Conservation (phyloP, 2,113 vertebrate genomes). For the Elephantulus edwardii region DNA sequence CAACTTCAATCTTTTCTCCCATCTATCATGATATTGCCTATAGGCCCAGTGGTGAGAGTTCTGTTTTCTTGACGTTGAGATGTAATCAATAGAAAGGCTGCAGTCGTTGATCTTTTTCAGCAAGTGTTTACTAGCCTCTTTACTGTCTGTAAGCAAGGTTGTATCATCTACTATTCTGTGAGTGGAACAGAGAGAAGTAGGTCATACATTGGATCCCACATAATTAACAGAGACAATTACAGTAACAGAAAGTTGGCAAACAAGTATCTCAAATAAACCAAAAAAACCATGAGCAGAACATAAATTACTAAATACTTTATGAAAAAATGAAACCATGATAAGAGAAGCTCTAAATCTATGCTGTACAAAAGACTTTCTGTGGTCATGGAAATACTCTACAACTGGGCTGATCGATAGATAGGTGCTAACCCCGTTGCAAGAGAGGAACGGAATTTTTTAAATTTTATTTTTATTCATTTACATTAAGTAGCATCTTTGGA, state of each 20-base stretch:
- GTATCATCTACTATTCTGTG: too few species aligned
- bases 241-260: background rate
- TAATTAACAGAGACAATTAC: background rate
- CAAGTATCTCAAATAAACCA: background rate
- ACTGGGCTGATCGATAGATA: background rate
- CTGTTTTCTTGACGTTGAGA: too few species aligned
- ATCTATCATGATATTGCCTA: too few species aligned
- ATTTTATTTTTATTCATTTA: background rate
- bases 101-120: too few species aligned
- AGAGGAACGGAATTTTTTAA: background rate
- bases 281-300: background rate
- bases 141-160: too few species aligned
- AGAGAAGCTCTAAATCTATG: background rate
- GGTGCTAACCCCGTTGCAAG: background rate
- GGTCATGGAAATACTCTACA: background rate
- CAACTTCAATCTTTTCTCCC: too few species aligned
- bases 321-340: background rate
- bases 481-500: conserved; percentile 23
- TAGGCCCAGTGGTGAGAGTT: too few species aligned
- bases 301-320: background rate
- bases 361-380: background rate
- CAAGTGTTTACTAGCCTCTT: too few species aligned
- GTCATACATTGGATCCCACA: background rate
- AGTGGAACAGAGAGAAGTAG: background rate
- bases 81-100: too few species aligned